Conservation (phyloP, 1,140 invertebrate species). For the Campoletis sonorensis region DNA sequence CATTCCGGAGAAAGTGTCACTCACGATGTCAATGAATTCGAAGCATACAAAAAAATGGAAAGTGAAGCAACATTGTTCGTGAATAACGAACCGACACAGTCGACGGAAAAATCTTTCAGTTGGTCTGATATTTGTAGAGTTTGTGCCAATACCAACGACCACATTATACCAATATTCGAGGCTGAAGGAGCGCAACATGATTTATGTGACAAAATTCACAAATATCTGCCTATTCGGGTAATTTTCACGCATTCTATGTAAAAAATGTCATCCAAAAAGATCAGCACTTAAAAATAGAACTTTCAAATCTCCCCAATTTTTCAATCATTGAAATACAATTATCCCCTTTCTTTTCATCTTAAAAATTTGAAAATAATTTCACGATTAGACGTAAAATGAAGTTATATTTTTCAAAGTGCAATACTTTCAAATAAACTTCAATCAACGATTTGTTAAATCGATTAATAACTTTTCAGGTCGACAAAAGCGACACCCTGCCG, state of each 20-base stretch:
- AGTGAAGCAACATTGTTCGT: not conserved
- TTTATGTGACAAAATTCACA: conserved; percentile 78
- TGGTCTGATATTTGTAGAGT: conserved; percentile 74
- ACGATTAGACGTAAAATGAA: too few species aligned
- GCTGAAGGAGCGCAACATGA: conserved; percentile 78
- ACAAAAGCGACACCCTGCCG: conserved; percentile 78
- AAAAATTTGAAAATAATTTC: too few species aligned
- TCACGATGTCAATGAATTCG: not conserved
- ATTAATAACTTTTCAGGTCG: conserved; percentile 73
- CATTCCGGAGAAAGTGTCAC: not conserved
- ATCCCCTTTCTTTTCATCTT: too few species aligned
- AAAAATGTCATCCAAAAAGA: too few species aligned
- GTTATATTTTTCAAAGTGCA: not conserved
- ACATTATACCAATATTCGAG: conserved; percentile 78
- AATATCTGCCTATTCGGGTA: conserved; percentile 79
- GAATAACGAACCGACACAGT: not conserved
- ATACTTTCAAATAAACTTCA: not conserved
- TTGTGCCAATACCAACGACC: conserved; percentile 76
- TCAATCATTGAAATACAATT: too few species aligned
- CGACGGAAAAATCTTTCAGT: not conserved
- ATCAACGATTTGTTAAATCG: not conserved
- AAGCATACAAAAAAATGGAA: not conserved
- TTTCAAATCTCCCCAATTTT: too few species aligned
- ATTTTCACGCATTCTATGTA: too few species aligned
- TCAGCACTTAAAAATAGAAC: too few species aligned